Conservation (phyloP, 2,888 invertebrate species). For the Loripinus fragilis region DNA sequence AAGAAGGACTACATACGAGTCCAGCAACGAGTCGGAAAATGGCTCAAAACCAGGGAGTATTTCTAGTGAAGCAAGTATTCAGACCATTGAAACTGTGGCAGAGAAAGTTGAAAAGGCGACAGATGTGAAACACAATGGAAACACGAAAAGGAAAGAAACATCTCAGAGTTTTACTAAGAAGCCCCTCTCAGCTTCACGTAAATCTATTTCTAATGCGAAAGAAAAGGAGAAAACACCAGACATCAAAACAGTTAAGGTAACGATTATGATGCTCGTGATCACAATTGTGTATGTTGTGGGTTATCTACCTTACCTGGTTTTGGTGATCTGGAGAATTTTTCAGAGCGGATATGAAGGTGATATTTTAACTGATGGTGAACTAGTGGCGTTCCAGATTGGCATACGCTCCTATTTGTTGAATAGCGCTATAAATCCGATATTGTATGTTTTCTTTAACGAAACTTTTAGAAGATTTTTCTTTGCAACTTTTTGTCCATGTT, state of each 20-base stretch:
- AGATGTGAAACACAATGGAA: not conserved
- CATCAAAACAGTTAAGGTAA: conserved; percentile 51
- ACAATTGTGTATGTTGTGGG: conserved; percentile 58
- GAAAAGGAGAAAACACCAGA: conserved; percentile 17
- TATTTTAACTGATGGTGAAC: conserved; percentile 38
- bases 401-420: conserved; percentile 61
- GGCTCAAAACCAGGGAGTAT: not conserved
- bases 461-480: conserved; percentile 56
- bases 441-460: conserved; percentile 63
- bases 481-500: conserved; percentile 33
- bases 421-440: conserved; percentile 59
- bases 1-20: not conserved
- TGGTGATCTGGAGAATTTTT: conserved; percentile 56
- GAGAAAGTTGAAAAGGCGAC: not conserved
- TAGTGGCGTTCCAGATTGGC: conserved; percentile 56
- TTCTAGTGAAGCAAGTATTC: not conserved
- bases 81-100: not conserved
- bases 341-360: conserved; percentile 44
- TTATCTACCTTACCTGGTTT: conserved; percentile 57
- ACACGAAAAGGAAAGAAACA: not conserved
- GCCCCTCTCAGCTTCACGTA: not conserved
- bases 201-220: not conserved
- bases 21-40: not conserved
- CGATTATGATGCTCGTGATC: conserved; percentile 58
- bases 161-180: too few relatives aligned